phyloP scores from a whole-genome alignment of 92 coral and sea anemone genomes.

The Heteractis magnifica region DNA sequence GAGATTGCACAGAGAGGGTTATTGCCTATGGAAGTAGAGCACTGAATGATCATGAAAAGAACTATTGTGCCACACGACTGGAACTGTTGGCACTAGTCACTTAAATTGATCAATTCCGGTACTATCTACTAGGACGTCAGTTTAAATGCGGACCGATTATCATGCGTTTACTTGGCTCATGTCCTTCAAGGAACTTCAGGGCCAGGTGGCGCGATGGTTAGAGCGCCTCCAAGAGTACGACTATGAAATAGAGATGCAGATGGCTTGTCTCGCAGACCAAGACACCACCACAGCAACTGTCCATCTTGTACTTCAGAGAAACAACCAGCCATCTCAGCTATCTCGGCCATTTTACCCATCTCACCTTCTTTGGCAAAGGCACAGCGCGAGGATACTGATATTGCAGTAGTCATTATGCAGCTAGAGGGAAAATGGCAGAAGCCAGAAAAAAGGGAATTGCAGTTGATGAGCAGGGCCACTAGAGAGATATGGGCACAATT shows the following conservation, averaged over 20 bases:
- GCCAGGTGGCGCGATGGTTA: too few species aligned
- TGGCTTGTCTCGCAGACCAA: conserved; percentile 46
- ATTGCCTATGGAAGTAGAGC: conserved; percentile 33
- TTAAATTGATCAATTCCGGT: background rate
- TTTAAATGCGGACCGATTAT: too few species aligned
- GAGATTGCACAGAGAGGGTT: too few species aligned
- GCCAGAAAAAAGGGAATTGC: background rate
- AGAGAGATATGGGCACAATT: conserved; percentile 38
- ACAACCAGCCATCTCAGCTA: background rate
- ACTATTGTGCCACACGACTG: conserved; percentile 24
- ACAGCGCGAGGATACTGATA: conserved; percentile 13
- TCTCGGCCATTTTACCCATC: too few species aligned
- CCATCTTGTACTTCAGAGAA: conserved; percentile 18
- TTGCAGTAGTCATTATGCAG: background rate
- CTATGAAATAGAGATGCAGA: conserved; percentile 33
- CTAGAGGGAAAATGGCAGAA: conserved; percentile 19
- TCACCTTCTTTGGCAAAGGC: too few species aligned
- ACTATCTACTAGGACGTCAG: too few species aligned
- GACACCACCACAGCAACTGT: conserved; percentile 40
- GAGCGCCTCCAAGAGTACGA: conserved; percentile 15
- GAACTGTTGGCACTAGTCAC: conserved; percentile 22
- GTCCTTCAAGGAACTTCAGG: too few species aligned
- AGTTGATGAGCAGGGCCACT: conserved; percentile 11
- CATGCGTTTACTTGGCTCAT: too few species aligned
- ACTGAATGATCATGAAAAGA: conserved; percentile 20